Conservation (phyloP, 2,888 invertebrate genomes). For the Hypomecis punctinalis region DNA sequence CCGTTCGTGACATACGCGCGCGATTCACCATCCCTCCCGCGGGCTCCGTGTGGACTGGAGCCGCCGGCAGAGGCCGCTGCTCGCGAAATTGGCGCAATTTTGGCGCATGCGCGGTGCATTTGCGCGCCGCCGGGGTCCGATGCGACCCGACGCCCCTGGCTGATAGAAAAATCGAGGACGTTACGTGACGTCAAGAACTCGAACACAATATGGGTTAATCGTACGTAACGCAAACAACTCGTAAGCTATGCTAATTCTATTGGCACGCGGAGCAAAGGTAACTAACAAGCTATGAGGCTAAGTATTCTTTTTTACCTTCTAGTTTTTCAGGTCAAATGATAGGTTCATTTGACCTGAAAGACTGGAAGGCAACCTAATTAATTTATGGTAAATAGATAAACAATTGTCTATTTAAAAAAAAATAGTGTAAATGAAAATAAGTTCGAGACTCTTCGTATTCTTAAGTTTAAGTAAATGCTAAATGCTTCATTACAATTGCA, state of each 20-base stretch:
- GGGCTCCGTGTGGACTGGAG: slow-evolving; percentile 70
- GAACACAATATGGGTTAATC: slow-evolving; percentile 79
- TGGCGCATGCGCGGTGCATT: slow-evolving; percentile 76
- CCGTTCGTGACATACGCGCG: slow-evolving; percentile 62
- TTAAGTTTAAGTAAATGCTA: too few species aligned
- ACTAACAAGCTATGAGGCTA: not conserved
- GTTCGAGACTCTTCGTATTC: too few species aligned
- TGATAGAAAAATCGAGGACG: slow-evolving; percentile 83
- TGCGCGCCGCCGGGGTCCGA: slow-evolving; percentile 75
- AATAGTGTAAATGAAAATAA: too few species aligned
- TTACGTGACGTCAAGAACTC: slow-evolving; percentile 79
- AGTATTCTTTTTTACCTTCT: too few species aligned
- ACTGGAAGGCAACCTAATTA: too few species aligned
- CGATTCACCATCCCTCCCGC: slow-evolving; percentile 75
- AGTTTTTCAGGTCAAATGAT: too few species aligned
- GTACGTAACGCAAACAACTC: slow-evolving; percentile 74
- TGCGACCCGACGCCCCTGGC: slow-evolving; percentile 76
- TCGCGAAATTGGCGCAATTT: slow-evolving; percentile 83
- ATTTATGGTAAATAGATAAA: too few species aligned
- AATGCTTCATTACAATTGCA: too few species aligned
- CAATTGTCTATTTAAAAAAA: too few species aligned
- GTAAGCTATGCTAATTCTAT: slow-evolving; percentile 50
- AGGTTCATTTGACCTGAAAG: too few species aligned
- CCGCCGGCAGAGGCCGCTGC: slow-evolving; percentile 79
- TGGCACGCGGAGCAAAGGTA: slow-evolving; percentile 22